Evolutionary conservation across 2,797 vertebrate species (phyloP), one percentile per base, ranked within the genome.

Genomic region (Cuculus canorus): DNA sequence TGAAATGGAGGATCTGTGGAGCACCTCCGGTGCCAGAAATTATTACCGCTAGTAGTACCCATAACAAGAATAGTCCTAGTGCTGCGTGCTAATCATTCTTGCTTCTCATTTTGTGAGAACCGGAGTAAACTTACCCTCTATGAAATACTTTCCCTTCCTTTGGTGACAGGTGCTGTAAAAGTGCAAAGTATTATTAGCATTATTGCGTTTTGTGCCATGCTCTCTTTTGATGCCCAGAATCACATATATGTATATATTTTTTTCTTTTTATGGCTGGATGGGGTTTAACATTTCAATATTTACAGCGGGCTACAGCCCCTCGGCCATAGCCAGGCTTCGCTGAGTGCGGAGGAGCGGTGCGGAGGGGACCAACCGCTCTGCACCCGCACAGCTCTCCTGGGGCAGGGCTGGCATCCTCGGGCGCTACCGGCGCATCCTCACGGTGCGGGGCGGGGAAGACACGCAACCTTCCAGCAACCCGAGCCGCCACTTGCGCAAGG

Each of bases 401-500:
- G 45, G 16, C 45, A 17, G 45, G 45, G 45, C 45, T 45, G 47
- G 43, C 30, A 47, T 39, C 27, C 11, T 8, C 24, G 25, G 7
- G 17, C 52, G 24, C 52, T 45, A 15, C 50, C 25, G 5, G 50
- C 22, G 47, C 47, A 48, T 48, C 47, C 47, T 22, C 47, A 19
- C 47, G 50, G 50, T 25, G 50, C 12, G 50, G 28, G 9, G 9
- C 39, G 27, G 18, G 14, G 12, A 24, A 25, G 8, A 28, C 53
- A 78, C 78, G 17, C 64, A 53, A 66, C 88, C 37, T 70, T 56
- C 27, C 70, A 96, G 98, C 98, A 98, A 98, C 98, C 98, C 97
- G 98, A 99, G 98, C 98, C 98, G 98, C 98, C 98, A 98, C 99
- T 99, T 99, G 98, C 98, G 98, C 98, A 99, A 99, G 18, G 98